phyloP scores from a whole-genome alignment of 2,113 vertebrate species.

The Paralichthys olivaceus region DNA sequence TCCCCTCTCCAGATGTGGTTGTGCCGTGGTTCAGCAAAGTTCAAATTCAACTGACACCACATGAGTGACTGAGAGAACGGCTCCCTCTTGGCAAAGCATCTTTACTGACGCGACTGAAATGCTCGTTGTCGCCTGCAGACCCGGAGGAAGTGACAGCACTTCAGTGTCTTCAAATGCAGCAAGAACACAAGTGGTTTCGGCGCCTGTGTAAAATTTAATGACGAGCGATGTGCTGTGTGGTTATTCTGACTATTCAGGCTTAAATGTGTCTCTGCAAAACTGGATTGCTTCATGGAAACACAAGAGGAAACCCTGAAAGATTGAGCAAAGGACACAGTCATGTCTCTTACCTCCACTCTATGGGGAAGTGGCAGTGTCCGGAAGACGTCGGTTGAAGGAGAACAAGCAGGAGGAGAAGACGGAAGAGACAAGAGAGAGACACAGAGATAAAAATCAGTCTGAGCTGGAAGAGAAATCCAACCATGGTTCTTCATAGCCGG shows the following conservation, averaged over 20 bases:
- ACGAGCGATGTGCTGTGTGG: neutral
- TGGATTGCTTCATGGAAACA: neutral
- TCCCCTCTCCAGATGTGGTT: constrained; percentile 56
- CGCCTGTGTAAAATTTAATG: neutral
- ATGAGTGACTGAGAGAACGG: constrained; percentile 19
- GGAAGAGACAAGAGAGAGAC: constrained; percentile 19
- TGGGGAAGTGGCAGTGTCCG: constrained; percentile 66
- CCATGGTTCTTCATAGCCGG: constrained; percentile 52
- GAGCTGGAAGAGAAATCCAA: constrained; percentile 12
- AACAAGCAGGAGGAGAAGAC: constrained; percentile 29
- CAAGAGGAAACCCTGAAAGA: neutral
- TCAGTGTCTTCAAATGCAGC: neutral
- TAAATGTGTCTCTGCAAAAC: neutral
- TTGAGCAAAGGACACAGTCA: neutral
- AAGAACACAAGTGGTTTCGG: neutral
- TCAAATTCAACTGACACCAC: constrained; percentile 47
- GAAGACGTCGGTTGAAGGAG: constrained; percentile 51
- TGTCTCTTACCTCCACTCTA: constrained; percentile 80
- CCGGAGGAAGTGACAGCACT: constrained; percentile 10
- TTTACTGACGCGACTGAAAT: constrained; percentile 24
- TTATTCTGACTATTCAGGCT: constrained; percentile 8
- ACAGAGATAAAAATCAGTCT: constrained; percentile 18
- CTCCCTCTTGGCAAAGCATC: constrained; percentile 12
- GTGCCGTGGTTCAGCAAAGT: constrained; percentile 40
- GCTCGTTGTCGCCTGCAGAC: neutral